These are phyloP conservation scores for Drosophila baimaii DNA, from an alignment of 1,140 invertebrate species.

Conservation along the genomic window DNA sequence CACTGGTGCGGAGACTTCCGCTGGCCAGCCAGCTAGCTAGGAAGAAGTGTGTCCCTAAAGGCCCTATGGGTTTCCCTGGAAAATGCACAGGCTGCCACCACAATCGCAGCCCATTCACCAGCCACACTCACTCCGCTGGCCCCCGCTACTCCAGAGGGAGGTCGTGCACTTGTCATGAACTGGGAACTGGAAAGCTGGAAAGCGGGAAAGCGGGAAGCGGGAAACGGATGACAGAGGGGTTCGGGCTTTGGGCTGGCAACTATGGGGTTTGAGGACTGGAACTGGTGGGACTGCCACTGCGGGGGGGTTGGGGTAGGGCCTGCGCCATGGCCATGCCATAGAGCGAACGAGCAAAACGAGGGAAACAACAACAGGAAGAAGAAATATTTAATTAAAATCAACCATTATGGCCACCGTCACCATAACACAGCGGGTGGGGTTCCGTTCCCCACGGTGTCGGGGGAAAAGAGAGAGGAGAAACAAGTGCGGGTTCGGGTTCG, in stretches of 20 bases:
- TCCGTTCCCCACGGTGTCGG: too few species aligned
- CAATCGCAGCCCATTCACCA: constrained; percentile 29
- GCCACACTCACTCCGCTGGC: neutral
- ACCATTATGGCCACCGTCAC: constrained; percentile 76
- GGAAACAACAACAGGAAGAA: constrained; percentile 80
- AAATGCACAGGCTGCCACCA: constrained; percentile 14
- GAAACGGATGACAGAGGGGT: constrained; percentile 3
- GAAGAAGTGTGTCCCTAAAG: constrained; percentile 30
- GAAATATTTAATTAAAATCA: constrained; percentile 83
- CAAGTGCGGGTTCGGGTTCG: constrained; percentile 1
- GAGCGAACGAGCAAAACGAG: constrained; percentile 40
- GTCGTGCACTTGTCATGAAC: constrained; percentile 33
- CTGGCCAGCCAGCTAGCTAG: constrained; percentile 1
- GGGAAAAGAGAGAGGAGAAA: neutral
- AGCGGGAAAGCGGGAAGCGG: constrained; percentile 23
- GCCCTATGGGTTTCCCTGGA: constrained; percentile 28
- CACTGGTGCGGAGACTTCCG: constrained; percentile 8
- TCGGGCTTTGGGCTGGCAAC: neutral
- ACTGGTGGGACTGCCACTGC: neutral
- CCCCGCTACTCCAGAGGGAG: too few species aligned
- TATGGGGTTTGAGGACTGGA: neutral
- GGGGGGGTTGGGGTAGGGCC: constrained; percentile 4
- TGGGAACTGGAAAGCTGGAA: too few species aligned
- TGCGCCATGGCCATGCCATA: constrained; percentile 26
- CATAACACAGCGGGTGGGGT: constrained; percentile 58